A percentile compares a stretch with the other conserved stretches of the same genome.
Evolutionary conservation across 2,113 vertebrate genomes (phyloP).

Genomic region (Urocitellus parryii): DNA sequence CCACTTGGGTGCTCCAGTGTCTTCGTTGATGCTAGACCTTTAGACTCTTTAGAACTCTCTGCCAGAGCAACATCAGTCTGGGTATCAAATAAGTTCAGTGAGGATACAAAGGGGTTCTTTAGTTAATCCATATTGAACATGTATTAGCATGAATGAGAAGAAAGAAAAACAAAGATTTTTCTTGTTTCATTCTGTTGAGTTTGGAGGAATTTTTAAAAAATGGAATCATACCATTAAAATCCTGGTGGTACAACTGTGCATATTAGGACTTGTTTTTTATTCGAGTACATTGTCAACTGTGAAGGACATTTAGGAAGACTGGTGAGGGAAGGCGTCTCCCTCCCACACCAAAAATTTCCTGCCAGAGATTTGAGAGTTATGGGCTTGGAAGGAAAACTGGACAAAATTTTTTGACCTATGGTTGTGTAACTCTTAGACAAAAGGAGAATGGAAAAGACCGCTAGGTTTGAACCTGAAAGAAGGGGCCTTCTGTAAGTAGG

Average conservation of each 20-base stretch:
- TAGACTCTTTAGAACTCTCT: not conserved
- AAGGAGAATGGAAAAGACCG: not conserved
- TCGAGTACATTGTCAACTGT: not conserved
- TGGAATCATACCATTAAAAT: not conserved
- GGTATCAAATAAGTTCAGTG: not conserved
- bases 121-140: not conserved
- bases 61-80: not conserved
- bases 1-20: not conserved
- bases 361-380: not conserved
- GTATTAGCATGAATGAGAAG: not conserved
- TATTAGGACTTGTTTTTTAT: not conserved
- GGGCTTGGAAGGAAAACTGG: not conserved
- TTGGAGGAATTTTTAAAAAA: not conserved
- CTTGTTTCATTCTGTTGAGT: not conserved
- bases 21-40: not conserved
- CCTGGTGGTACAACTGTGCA: not conserved
- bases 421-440: not conserved
- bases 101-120: not conserved
- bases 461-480: not conserved
- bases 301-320: not conserved
- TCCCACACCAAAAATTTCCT: not conserved
- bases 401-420: not conserved
- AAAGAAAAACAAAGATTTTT: not conserved
- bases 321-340: not conserved
- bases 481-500: not conserved